These are phyloP conservation scores for Strigops habroptila DNA, from an alignment of 2,113 vertebrate species.

Conservation along the genomic window DNA sequence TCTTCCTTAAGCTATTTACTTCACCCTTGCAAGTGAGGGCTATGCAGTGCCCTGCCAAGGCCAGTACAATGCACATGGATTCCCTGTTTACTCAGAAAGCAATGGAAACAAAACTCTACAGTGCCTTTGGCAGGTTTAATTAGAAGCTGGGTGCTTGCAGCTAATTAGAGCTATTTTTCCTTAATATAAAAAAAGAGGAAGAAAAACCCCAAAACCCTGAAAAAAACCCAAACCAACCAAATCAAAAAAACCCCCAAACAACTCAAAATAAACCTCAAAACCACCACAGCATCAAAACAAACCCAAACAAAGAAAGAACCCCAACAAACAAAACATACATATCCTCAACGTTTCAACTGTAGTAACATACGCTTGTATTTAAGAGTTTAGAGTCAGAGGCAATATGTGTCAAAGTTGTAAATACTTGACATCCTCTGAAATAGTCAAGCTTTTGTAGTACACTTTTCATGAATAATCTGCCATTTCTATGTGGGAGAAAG, in stretches of 20 bases:
- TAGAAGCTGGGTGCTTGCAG: not conserved
- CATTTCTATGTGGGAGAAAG: rapidly evolving
- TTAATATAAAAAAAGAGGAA: not conserved
- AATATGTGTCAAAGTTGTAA: not conserved
- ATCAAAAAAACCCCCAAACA: too few species aligned
- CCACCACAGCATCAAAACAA: not conserved
- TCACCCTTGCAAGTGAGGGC: not conserved
- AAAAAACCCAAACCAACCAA: not conserved
- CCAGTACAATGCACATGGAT: not conserved
- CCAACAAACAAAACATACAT: not conserved
- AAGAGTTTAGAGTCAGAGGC: not conserved
- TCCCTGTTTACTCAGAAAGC: not conserved
- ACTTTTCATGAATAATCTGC: not conserved
- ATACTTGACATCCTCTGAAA: not conserved
- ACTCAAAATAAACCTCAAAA: not conserved
- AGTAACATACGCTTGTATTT: rapidly evolving
- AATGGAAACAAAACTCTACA: not conserved
- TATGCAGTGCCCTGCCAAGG: not conserved
- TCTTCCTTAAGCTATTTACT: not conserved
- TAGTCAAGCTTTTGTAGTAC: not conserved
- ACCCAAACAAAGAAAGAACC: not conserved
- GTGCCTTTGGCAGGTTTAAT: not conserved
- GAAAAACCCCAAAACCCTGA: not conserved
- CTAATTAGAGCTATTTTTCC: not conserved
- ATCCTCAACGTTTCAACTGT: not conserved